Evolutionary conservation across 2,888 invertebrate species (phyloP).

Genomic region (Drosophila setosimentum): DNA sequence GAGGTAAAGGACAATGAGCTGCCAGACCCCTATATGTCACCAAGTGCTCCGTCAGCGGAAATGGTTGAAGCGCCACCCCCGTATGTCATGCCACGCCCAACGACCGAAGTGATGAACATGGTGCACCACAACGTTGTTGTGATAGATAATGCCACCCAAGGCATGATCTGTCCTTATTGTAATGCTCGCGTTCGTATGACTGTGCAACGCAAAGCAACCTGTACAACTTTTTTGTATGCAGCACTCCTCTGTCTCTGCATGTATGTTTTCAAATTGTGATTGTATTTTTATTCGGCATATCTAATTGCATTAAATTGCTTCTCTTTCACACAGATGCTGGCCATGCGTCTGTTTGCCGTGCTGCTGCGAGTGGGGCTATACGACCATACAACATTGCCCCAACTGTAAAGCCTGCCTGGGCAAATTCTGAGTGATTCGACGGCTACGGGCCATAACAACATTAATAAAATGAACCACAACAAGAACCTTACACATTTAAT

Average conservation of each 20-base stretch:
- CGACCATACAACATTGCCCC: conserved; percentile 57
- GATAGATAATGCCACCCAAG: conserved; percentile 20
- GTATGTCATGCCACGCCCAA: not conserved
- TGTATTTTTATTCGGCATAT: no score
- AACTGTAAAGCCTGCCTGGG: conserved; percentile 62
- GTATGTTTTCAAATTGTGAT: conserved; percentile 34
- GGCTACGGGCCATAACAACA: not conserved
- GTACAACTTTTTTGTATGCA: conserved; percentile 46
- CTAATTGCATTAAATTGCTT: conserved; percentile 2
- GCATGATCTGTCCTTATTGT: conserved; percentile 58
- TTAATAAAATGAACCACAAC: not conserved
- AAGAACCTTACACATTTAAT: not conserved
- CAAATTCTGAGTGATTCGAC: conserved; percentile 39
- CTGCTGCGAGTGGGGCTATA: conserved; percentile 62
- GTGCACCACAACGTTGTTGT: conserved; percentile 33
- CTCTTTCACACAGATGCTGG: conserved; percentile 44
- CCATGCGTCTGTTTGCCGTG: conserved; percentile 66
- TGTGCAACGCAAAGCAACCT: conserved; percentile 55
- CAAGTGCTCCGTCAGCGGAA: conserved; percentile 43
- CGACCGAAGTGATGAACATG: conserved; percentile 16
- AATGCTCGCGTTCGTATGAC: conserved; percentile 29
- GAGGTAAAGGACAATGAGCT: conserved; percentile 29
- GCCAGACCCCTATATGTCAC: not conserved
- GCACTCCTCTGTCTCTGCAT: conserved; percentile 48
- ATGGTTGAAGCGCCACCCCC: not conserved